Evolutionary conservation across 2,888 invertebrate genomes (phyloP).

Genomic region (Acrocera orbiculus): DNA sequence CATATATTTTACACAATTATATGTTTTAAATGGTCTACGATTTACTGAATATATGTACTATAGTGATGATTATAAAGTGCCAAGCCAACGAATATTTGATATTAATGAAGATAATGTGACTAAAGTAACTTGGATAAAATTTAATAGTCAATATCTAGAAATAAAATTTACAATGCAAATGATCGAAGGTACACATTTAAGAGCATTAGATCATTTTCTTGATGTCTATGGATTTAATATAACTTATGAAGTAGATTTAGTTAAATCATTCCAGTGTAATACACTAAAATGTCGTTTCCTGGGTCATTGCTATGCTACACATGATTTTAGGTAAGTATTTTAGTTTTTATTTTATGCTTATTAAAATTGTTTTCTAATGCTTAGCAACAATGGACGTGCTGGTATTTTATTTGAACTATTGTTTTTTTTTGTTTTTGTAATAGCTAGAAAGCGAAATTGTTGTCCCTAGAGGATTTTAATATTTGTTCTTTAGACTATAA

Average conservation of each 20-base stretch:
- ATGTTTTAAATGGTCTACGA: constrained; percentile 57
- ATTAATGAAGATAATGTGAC: constrained; percentile 60
- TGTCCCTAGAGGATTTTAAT: no score
- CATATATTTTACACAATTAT: constrained; percentile 76
- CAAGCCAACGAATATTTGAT: constrained; percentile 45
- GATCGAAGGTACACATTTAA: constrained; percentile 63
- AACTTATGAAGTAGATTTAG: constrained; percentile 64
- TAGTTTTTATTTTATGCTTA: constrained; percentile 5
- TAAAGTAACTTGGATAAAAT: constrained; percentile 41
- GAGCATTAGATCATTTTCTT: constrained; percentile 61
- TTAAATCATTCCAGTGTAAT: constrained; percentile 48
- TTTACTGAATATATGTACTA: constrained; percentile 64
- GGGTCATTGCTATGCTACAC: constrained; percentile 62
- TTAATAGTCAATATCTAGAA: constrained; percentile 55
- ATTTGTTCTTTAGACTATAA: no score
- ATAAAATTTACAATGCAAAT: constrained; percentile 55
- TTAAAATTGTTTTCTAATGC: no score
- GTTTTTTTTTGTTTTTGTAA: no score
- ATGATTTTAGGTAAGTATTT: constrained; percentile 52
- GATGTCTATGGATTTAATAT: constrained; percentile 86
- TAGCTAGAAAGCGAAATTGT: no score
- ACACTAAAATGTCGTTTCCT: constrained; percentile 65
- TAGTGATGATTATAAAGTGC: constrained; percentile 48
- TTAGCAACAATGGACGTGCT: no score
- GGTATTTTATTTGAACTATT: no score